Percentiles rank a stretch among this genome's conserved stretches.
Conservation (phyloP, 2,113 vertebrate genomes). For the Stictonetta naevosa region DNA sequence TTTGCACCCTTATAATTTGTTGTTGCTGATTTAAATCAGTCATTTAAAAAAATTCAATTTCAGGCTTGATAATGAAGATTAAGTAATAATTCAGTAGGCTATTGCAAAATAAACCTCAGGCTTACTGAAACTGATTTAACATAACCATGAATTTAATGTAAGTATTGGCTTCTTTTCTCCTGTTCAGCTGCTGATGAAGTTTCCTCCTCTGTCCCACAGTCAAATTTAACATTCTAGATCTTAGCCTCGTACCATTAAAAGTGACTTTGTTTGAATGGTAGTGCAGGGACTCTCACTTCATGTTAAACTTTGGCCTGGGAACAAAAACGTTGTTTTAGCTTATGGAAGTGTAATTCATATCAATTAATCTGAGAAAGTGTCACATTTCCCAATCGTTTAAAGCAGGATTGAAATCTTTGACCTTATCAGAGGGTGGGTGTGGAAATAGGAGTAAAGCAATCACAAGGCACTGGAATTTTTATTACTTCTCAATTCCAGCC, state of each 20-base stretch:
- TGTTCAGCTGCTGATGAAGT: not conserved
- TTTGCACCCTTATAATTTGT: not conserved
- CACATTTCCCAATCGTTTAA: constrained; percentile 47
- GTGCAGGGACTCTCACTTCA: not conserved
- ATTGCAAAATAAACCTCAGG: not conserved
- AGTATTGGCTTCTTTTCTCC: not conserved
- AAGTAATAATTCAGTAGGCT: not conserved
- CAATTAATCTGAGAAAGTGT: constrained; percentile 40
- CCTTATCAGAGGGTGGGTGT: not conserved
- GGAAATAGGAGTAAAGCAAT: constrained; percentile 29
- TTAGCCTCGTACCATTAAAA: not conserved
- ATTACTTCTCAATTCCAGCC: constrained; percentile 8
- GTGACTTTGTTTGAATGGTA: constrained; percentile 18
- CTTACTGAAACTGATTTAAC: not conserved
- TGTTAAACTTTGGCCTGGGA: constrained; percentile 27
- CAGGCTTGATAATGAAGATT: not conserved
- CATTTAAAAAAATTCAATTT: not conserved
- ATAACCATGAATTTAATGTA: not conserved
- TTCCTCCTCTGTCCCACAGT: not conserved
- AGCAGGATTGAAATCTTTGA: constrained; percentile 28
- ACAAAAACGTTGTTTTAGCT: constrained; percentile 51
- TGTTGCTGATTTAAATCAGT: not conserved
- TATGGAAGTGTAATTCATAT: constrained; percentile 47
- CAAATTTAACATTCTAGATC: not conserved
- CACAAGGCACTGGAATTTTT: constrained; percentile 32